Evolutionary conservation across 2,888 invertebrate species (phyloP), one percentile per base, ranked within the genome.

Genomic region (Limnephilus marmoratus): DNA sequence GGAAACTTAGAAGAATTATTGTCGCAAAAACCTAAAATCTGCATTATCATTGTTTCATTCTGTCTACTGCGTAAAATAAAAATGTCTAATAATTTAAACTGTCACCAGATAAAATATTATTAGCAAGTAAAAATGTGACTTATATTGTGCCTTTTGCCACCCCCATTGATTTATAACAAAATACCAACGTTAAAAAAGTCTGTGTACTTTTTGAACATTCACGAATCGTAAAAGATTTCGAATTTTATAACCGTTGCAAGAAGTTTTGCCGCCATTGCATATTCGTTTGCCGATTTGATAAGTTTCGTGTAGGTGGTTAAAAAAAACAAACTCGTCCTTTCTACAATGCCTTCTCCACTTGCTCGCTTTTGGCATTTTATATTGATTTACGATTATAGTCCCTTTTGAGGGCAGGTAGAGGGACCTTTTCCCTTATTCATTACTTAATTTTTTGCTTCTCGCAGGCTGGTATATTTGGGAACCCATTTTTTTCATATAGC

Each of bases 241-340:
- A 83, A 34, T 83, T 83, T 83, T 83, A 83, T n/a, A 83, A 83
- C 83, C 83, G 83, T 91, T 87, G 81, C 87, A 68, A 86, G 85
- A 41, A 53, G n/a, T 81, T 90, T 91, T 81, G 41, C 81, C 45
- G 85, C 81, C 91, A 49, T 49, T 85, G 85, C 80, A 41, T 85
- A 86, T 90, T 91, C 80, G 53, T 18, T 85, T 53, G 53, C 53
- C 85, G 85, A 81, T 85, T 85, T 34, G 24, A 90, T 45, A 81
- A 86, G 81, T 87, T 80, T 91, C 91, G 91, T 91, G 91, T 91
- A 91, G 91, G 91, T 29, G 91, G 91, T 34, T 49, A 31, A 53
- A 88, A 91, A 81, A 91, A 68, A 24, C 68, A 85, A 49, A 85
- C 90, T 41, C 90, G 83, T 90, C 90, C 83, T 53, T 90, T 90